phyloP scores from a whole-genome alignment of 2,888 invertebrate genomes.

The Eristalinus aeneus region DNA sequence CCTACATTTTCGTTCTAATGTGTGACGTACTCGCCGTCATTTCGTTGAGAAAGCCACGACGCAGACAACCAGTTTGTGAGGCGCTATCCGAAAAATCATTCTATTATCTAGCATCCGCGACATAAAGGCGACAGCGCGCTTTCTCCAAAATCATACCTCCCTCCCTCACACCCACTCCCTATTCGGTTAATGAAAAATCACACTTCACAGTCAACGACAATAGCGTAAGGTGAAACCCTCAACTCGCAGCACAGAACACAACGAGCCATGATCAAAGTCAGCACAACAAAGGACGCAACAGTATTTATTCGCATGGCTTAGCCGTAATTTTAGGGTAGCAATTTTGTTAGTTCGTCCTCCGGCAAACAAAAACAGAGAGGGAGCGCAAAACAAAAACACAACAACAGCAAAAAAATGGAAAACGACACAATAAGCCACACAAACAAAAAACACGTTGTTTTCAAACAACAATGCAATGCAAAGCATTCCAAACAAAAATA shows the following conservation, averaged over 20 bases:
- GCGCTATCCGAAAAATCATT: too few species aligned
- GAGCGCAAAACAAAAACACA: slow-evolving; percentile 9
- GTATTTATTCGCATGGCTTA: slow-evolving; percentile 31
- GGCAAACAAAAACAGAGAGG: background rate
- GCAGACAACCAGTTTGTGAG: too few species aligned
- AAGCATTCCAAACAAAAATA: slow-evolving; percentile 47
- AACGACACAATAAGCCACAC: slow-evolving; percentile 25
- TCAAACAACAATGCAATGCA: slow-evolving; percentile 44
- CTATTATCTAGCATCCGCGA: too few species aligned
- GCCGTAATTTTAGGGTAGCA: slow-evolving; percentile 49
- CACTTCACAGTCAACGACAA: background rate
- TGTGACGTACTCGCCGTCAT: too few species aligned
- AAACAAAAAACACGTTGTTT: slow-evolving; percentile 33
- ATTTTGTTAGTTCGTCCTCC: slow-evolving; percentile 38
- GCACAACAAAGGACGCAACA: slow-evolving; percentile 58
- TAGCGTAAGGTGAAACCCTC: slow-evolving; percentile 4
- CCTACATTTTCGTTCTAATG: too few species aligned
- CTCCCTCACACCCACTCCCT: background rate
- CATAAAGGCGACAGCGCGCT: too few species aligned
- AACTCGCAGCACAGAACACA: slow-evolving; percentile 9
- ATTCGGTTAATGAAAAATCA: slow-evolving; percentile 23
- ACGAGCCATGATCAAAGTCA: slow-evolving; percentile 61
- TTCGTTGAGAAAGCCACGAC: too few species aligned
- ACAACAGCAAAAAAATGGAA: slow-evolving; percentile 26
- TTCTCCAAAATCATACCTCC: background rate